Evolutionary conservation across 2,797 vertebrate species (phyloP), one percentile per base, ranked within the genome.

Genomic region (Gobio occitaniae): DNA sequence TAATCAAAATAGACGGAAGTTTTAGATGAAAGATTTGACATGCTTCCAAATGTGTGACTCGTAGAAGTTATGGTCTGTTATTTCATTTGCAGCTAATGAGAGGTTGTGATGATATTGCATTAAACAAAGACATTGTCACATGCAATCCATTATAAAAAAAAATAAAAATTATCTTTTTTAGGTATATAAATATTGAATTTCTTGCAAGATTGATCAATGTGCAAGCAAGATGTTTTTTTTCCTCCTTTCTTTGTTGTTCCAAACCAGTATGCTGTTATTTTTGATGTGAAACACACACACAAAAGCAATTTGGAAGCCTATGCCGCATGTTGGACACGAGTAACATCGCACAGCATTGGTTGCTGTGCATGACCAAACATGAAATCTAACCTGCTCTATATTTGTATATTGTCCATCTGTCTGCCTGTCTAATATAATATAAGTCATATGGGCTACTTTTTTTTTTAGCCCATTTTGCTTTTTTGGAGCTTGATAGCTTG

Each of bases 161-260:
- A 36, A 65, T 2, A 32, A 32, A 21, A 32, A 54, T 0, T 15
- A 1, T 7, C 32, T 76, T 38, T 17, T 38, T 17, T 11, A 78
- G 13, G 36, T 25, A 61, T 41, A 44, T 77, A 44, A 79, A 79
- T 78, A 78, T 32, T 29, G 41, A 65, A 65, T 79, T 63, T 65
- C 21, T 65, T 78, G 76, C 5, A 44, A 78, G 41, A 65, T 78
- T 63, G 38, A 63, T 44, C 56, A 63, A 16, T 78, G 56, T 78
- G 38, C 76, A 16, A 47, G 74, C 76, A 25, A 47, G 74, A 8
- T 56, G 32, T 21, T 59, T 41, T 36, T 41, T 17, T 21, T 44
- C 41, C n/a, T 78, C 41, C 10, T 66, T 66, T 66, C 61, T 68
- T 68, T 80, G 16, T 80, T 66, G 29, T 66, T 50, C 3, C 44